A percentile compares a stretch with the other conserved stretches of the same genome.
These are phyloP conservation scores for Gobiocypris rarus DNA, from an alignment of 2,113 vertebrate species.

Conservation along the genomic window DNA sequence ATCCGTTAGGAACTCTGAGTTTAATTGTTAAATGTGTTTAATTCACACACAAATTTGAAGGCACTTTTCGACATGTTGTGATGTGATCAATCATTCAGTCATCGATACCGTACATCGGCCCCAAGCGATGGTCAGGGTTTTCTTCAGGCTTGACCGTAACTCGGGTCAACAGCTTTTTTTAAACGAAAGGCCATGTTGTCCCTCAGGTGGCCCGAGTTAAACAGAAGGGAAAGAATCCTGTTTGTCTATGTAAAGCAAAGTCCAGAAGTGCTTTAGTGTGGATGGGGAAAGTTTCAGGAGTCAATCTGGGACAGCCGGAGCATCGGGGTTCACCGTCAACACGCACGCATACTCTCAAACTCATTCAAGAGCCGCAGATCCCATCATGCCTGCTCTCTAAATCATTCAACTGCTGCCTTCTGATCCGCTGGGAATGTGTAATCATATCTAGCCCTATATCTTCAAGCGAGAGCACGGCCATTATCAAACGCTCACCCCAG, in stretches of 20 bases:
- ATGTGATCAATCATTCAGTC: background rate
- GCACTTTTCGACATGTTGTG: background rate
- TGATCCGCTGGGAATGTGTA: background rate
- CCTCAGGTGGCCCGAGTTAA: background rate
- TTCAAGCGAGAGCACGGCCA: background rate
- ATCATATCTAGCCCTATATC: conserved; percentile 18
- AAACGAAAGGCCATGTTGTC: background rate
- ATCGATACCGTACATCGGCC: background rate
- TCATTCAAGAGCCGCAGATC: conserved; percentile 38
- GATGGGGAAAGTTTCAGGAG: conserved; percentile 52
- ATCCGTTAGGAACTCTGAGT: no score
- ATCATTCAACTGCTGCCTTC: conserved; percentile 34
- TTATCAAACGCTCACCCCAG: conserved; percentile 10
- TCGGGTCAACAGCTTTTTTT: background rate
- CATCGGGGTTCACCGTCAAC: conserved; percentile 9
- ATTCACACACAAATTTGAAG: background rate
- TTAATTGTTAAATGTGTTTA: background rate
- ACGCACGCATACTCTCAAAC: conserved; percentile 20
- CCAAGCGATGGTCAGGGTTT: background rate
- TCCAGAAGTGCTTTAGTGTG: conserved; percentile 39
- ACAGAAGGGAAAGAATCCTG: conserved; percentile 7
- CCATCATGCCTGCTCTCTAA: conserved; percentile 13
- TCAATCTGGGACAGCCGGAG: conserved; percentile 45
- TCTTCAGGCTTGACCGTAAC: background rate
- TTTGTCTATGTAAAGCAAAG: conserved; percentile 50